These are phyloP conservation scores for Acromyrmex charruanus DNA, from an alignment of 1,140 invertebrate species.

Conservation along the genomic window DNA sequence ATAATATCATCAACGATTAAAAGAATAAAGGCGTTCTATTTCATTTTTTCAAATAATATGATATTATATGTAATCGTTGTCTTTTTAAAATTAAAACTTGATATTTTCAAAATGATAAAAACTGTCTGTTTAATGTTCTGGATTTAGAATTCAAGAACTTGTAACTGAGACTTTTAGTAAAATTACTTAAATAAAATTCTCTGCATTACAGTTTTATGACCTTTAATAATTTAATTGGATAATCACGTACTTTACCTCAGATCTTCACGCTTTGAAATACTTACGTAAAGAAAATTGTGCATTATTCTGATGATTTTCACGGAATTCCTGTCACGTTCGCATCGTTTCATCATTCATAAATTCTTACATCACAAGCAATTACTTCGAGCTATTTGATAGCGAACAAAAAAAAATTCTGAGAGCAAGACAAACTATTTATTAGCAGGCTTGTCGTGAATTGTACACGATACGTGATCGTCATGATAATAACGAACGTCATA, in stretches of 20 bases:
- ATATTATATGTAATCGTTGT: not conserved
- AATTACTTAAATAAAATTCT: slow-evolving; percentile 15
- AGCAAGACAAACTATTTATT: not conserved
- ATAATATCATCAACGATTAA: not conserved
- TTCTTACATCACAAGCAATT: slow-evolving; percentile 35
- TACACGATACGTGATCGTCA: slow-evolving; percentile 40
- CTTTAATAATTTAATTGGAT: not conserved
- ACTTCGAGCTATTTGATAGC: not conserved
- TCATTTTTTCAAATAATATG: not conserved
- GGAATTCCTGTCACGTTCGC: slow-evolving; percentile 33
- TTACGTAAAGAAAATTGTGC: not conserved
- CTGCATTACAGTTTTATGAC: not conserved
- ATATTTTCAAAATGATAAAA: not conserved
- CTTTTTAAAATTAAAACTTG: not conserved
- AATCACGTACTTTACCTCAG: not conserved
- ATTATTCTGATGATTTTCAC: not conserved
- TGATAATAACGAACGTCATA: not conserved
- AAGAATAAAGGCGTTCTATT: not conserved
- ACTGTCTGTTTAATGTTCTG: no score
- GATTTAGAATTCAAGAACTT: not conserved
- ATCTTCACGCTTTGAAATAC: not conserved
- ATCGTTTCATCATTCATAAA: slow-evolving; percentile 30
- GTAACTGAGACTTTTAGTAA: not conserved
- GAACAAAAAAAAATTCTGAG: not conserved
- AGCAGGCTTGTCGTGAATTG: not conserved